Evolutionary conservation across 2,113 vertebrate genomes (phyloP).

Genomic region (Falco punctatus): DNA sequence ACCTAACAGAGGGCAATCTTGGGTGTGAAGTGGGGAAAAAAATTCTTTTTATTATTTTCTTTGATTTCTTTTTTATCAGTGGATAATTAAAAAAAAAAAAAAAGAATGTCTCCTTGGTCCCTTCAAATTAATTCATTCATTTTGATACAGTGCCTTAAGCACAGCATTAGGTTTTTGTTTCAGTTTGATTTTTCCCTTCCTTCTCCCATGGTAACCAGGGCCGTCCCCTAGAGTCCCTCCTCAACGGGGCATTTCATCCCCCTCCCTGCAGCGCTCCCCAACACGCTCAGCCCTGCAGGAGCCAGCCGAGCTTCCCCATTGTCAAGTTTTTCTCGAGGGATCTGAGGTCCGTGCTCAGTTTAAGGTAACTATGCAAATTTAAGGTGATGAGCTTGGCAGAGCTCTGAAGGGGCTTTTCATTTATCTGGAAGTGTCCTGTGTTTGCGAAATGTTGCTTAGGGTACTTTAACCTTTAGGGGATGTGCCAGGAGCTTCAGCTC

Average conservation of each 20-base stretch:
- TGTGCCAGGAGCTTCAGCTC: not conserved
- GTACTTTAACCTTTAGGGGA: not conserved
- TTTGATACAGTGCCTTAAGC: not conserved
- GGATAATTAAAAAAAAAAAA: no score
- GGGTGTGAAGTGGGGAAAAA: not conserved
- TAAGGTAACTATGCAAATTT: not conserved
- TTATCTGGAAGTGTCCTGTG: not conserved
- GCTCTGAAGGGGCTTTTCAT: not conserved
- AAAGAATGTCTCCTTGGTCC: not conserved
- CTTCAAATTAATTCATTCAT: not conserved
- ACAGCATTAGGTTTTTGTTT: not conserved
- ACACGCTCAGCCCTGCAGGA: not conserved
- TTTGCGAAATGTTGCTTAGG: rapidly evolving
- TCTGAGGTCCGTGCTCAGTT: not conserved
- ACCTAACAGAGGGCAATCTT: not conserved
- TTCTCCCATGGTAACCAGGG: not conserved
- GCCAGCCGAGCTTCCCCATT: not conserved
- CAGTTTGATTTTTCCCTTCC: not conserved
- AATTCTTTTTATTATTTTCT: no score
- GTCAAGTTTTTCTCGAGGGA: not conserved
- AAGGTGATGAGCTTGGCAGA: not conserved
- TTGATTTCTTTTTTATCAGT: not conserved
- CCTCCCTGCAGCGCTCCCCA: no score
- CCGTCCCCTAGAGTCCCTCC: not conserved
- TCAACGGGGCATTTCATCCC: not conserved